Evolutionary conservation across 2,888 invertebrate species (phyloP).

Genomic region (Elaeidobius kamerunicus): DNA sequence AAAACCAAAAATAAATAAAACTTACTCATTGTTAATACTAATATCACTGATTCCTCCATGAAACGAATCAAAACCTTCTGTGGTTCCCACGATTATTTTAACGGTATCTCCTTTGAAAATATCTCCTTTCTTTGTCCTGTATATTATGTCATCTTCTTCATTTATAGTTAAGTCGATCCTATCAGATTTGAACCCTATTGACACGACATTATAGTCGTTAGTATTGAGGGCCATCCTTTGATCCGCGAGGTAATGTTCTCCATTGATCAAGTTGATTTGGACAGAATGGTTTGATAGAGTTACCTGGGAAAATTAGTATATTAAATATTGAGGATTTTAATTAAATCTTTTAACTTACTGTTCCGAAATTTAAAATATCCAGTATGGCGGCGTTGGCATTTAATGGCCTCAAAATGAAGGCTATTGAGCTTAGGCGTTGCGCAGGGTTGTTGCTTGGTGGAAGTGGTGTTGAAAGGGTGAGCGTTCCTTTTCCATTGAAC

Average conservation of each 20-base stretch:
- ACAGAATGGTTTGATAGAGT: conserved; percentile 22
- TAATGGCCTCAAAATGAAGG: conserved; percentile 36
- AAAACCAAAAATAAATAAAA: conserved; percentile 28
- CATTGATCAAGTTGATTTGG: conserved; percentile 23
- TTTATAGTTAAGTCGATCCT: conserved; percentile 26
- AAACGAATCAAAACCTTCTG: conserved; percentile 44
- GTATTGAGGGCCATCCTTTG: conserved; percentile 17
- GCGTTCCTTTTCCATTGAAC: conserved; percentile 75
- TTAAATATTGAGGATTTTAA: background rate
- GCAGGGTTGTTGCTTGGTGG: background rate
- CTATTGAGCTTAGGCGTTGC: conserved; percentile 48
- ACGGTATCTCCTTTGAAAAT: conserved; percentile 10
- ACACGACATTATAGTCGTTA: conserved; percentile 31
- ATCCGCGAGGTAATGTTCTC: conserved; percentile 21
- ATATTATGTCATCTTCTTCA: conserved; percentile 24
- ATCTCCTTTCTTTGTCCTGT: conserved; percentile 16
- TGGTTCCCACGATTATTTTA: conserved; percentile 22
- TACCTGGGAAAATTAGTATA: background rate
- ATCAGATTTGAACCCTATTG: conserved; percentile 30
- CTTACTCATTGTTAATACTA: conserved; percentile 76
- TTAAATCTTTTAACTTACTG: background rate
- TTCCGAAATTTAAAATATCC: conserved; percentile 31
- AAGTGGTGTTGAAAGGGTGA: conserved; percentile 51
- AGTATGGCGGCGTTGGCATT: conserved; percentile 34
- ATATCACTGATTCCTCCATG: conserved; percentile 82